These are phyloP conservation scores for Desmodus rotundus DNA, from an alignment of 2,113 vertebrate species.

Conservation along the genomic window DNA sequence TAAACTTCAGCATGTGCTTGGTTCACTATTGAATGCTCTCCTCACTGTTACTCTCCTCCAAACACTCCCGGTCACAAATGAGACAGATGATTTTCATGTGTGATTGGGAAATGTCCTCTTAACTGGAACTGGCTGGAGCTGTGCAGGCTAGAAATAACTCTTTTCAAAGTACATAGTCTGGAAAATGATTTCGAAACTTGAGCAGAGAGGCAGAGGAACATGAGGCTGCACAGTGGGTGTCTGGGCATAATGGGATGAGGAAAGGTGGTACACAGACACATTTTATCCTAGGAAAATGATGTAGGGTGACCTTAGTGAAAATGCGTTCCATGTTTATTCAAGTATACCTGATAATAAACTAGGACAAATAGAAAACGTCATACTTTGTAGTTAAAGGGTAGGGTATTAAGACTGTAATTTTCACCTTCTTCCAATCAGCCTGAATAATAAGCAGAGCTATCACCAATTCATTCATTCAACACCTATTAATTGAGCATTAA, in stretches of 20 bases:
- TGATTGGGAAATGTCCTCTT: slow-evolving; percentile 21
- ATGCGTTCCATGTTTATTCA: not conserved
- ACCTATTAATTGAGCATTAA: not conserved
- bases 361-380: not conserved
- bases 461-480: not conserved
- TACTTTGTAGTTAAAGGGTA: not conserved
- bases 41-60: not conserved
- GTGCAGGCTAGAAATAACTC: not conserved
- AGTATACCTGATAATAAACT: not conserved
- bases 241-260: not conserved
- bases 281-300: not conserved
- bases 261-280: not conserved
- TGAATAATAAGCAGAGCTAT: not conserved
- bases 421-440: not conserved
- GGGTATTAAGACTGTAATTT: not conserved
- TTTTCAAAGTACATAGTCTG: not conserved
- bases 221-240: not conserved
- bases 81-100: not conserved
- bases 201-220: not conserved
- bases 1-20: not conserved
- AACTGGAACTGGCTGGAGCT: not conserved
- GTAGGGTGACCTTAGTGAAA: not conserved
- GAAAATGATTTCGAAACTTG: slow-evolving; percentile 19
- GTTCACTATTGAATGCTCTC: not conserved
- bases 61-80: not conserved